phyloP scores from a whole-genome alignment of 2,113 vertebrate genomes.

The Hassar affinis region DNA sequence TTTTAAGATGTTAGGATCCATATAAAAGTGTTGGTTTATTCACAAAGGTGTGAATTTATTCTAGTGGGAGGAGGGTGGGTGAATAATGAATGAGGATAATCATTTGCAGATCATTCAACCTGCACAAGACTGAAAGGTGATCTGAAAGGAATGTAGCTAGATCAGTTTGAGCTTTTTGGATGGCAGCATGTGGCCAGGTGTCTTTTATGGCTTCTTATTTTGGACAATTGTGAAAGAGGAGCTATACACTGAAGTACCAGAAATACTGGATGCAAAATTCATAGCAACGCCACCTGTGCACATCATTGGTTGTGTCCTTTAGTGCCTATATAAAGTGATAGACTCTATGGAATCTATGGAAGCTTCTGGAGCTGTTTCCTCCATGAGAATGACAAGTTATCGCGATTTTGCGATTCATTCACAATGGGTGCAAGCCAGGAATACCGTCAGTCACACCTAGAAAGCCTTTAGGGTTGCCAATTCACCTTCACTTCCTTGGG shows the following conservation, averaged over 20 bases:
- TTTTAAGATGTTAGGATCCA: slow-evolving; percentile 7
- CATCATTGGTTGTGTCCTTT: no score
- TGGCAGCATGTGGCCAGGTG: background rate
- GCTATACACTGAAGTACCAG: no score
- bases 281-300: no score
- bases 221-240: background rate
- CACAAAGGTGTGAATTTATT: background rate
- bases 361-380: no score
- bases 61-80: background rate
- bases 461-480: background rate
- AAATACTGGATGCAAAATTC: no score
- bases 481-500: background rate
- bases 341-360: no score
- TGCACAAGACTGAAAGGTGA: background rate
- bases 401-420: no score
- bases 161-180: background rate
- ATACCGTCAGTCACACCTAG: background rate
- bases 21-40: background rate
- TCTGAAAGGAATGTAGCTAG: background rate
- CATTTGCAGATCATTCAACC: background rate
- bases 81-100: background rate
- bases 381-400: no score
- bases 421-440: background rate
- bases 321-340: no score
- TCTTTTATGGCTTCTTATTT: background rate